These are phyloP conservation scores for Holothuria scabra DNA, from an alignment of 53 echinoderm and acorn worm species.

Conservation along the genomic window DNA sequence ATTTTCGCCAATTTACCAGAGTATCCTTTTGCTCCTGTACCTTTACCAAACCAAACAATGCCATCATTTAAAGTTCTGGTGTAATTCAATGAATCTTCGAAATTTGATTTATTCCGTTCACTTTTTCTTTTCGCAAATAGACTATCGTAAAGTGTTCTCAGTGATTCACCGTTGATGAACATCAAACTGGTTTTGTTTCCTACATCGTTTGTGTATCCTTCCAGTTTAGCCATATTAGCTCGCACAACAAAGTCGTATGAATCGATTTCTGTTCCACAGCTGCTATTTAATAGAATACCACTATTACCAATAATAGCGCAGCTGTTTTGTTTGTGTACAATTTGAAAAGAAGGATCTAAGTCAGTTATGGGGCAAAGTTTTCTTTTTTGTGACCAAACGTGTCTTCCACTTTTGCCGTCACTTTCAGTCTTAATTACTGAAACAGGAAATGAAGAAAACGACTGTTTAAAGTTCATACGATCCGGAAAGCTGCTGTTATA, in stretches of 20 bases:
- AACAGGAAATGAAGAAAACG: too few relatives aligned
- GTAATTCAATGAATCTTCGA: too few relatives aligned
- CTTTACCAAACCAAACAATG: too few relatives aligned
- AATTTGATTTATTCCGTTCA: too few relatives aligned
- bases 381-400: not conserved
- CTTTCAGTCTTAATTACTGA: too few relatives aligned
- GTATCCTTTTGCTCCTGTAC: too few relatives aligned
- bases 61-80: too few relatives aligned
- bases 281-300: slow-evolving; percentile 3
- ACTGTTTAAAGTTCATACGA: too few relatives aligned
- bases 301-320: slow-evolving; percentile 18
- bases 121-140: too few relatives aligned
- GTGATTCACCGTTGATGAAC: not conserved
- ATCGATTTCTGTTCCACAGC: not conserved
- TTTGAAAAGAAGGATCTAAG: not conserved
- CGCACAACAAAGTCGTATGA: slow-evolving; percentile 14
- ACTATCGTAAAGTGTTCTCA: too few relatives aligned
- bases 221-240: slow-evolving; percentile 8
- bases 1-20: too few relatives aligned
- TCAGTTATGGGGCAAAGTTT: not conserved
- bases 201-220: not conserved
- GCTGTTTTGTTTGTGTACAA: not conserved
- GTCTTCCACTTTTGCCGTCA: not conserved
- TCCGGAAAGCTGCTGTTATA: too few relatives aligned
- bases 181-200: not conserved